Evolutionary conservation across 1,140 invertebrate genomes (phyloP), one percentile per base, ranked within the genome.

Genomic region (Drosophila kepulauana): DNA sequence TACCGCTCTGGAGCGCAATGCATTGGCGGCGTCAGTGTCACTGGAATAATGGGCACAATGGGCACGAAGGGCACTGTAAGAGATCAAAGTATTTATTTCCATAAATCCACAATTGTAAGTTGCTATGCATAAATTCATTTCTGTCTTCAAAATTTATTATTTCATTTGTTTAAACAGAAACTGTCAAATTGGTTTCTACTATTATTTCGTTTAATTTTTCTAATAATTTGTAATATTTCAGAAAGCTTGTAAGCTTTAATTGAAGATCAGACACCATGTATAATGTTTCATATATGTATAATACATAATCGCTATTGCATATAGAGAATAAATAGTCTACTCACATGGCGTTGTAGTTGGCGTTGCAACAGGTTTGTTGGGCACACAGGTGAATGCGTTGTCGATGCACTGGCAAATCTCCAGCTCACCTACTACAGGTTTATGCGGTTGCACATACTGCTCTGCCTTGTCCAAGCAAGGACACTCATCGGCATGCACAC

Each of bases 321-420:
- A 25, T 25, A 25, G 20, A 0, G 20, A 25, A 25, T 25, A 4
- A 0, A 0, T 25, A 43, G 16, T 11, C 38, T 43, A 35, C 16
- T 76, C 38, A 75, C 63, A 1, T 48, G 15, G 13, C 13, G 46
- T 72, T 3, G 33, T n/a, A 20, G 11, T 20, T 5, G 69, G 72
- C 5, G 63, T 41, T 0, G 92, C 84, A 8, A 69, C 72, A 7
- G 65, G 16, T 92, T 94, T 69, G 92, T 92, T 87, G 94, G 94
- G 87, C 11, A 92, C 96, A 96, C 57, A 95, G 93, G 71, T 96
- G 3, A 78, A 95, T n/a, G 93, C 94, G 91, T 97, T 97, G 78
- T 96, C 94, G 1, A 96, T 92, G 78, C 97, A 97, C 77, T 97
- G 96, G 77, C 97, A 97, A 13, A 94, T 93, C 82, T 95, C 93